phyloP scores from a whole-genome alignment of 2,888 invertebrate species.

The Notocelia uddmanniana region DNA sequence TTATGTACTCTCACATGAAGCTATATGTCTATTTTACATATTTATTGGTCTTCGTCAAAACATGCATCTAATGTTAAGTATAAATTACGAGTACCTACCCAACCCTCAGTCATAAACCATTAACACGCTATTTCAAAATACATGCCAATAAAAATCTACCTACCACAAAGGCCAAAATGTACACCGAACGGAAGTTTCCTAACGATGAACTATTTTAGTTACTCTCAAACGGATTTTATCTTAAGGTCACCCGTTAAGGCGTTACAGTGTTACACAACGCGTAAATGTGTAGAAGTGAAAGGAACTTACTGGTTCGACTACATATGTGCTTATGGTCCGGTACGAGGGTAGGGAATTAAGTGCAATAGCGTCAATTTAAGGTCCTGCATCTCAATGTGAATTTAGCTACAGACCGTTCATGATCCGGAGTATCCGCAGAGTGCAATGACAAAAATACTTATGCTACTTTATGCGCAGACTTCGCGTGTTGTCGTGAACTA shows the following conservation, averaged over 20 bases:
- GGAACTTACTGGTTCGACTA: constrained; percentile 51
- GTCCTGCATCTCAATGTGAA: constrained; percentile 19
- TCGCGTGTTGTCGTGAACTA: too few species aligned
- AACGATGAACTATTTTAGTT: constrained; percentile 51
- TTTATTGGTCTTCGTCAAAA: constrained; percentile 5
- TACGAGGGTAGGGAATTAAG: neutral
- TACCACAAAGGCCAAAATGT: constrained; percentile 36
- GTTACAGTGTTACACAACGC: constrained; percentile 64
- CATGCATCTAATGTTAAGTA: neutral
- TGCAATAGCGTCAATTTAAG: constrained; percentile 13
- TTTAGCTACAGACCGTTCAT: neutral
- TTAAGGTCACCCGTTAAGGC: constrained; percentile 61
- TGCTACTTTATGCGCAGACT: too few species aligned
- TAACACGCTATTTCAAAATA: constrained; percentile 37
- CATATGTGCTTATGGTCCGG: neutral
- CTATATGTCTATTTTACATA: neutral
- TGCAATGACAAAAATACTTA: too few species aligned
- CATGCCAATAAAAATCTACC: constrained; percentile 31
- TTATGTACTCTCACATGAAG: neutral
- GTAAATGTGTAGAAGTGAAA: constrained; percentile 68
- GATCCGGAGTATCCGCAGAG: too few species aligned
- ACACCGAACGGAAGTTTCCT: constrained; percentile 43
- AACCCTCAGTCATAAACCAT: constrained; percentile 32
- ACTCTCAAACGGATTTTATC: constrained; percentile 55
- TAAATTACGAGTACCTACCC: constrained; percentile 1